A percentile compares a stretch with the other conserved stretches of the same genome.
Conservation (phyloP, 2,888 invertebrate species). For the Epistrophe eligans region DNA sequence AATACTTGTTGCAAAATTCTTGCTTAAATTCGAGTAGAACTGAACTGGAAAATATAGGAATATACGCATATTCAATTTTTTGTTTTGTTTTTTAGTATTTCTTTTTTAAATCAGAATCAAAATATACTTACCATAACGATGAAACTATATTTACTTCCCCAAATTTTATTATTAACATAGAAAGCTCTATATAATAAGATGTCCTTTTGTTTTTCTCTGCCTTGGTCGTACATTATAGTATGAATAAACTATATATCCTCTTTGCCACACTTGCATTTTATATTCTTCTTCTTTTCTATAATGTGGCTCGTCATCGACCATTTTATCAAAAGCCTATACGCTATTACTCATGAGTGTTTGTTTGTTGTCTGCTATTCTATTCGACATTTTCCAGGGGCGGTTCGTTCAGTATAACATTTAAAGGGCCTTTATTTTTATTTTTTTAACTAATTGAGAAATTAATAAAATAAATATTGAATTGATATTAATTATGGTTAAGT, state of each 20-base stretch:
- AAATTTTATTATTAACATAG: constrained; percentile 15
- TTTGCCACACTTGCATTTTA: constrained; percentile 64
- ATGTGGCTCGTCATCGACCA: constrained; percentile 41
- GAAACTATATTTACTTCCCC: constrained; percentile 23
- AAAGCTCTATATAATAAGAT: constrained; percentile 21
- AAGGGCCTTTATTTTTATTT: background rate
- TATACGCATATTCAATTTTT: background rate
- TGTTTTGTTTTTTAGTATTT: background rate
- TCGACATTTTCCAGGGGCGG: constrained; percentile 7
- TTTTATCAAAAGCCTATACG: constrained; percentile 21
- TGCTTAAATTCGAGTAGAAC: background rate
- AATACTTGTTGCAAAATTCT: constrained; percentile 13
- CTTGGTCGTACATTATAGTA: background rate
- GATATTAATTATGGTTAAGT: too few species aligned
- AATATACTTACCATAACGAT: background rate
- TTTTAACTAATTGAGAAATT: background rate
- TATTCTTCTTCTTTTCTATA: constrained; percentile 47
- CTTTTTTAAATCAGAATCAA: background rate
- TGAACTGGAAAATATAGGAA: background rate
- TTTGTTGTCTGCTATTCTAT: constrained; percentile 41
- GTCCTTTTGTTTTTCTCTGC: constrained; percentile 19
- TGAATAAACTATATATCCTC: constrained; percentile 44
- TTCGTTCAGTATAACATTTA: background rate
- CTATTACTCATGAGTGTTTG: constrained; percentile 54
- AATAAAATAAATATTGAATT: too few species aligned